Conservation (phyloP, 35 echinoderm and acorn worm species). For the Stichopus chloronotus region DNA sequence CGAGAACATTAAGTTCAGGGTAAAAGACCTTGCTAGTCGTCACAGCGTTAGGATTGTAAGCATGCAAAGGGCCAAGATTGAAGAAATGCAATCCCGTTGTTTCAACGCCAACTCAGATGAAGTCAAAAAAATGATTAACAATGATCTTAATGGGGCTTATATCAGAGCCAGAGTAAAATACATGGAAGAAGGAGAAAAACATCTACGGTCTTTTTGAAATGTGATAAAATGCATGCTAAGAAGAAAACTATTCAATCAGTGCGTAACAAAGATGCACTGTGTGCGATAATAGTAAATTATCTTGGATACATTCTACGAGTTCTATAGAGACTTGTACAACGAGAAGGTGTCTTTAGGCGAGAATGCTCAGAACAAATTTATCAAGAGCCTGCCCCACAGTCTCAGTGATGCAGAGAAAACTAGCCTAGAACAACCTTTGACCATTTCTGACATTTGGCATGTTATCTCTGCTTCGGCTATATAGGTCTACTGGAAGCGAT, state of each 20-base stretch:
- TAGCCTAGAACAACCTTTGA: not conserved
- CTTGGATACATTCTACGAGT: not conserved
- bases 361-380: not conserved
- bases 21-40: not conserved
- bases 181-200: constrained; percentile 16
- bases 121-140: not conserved
- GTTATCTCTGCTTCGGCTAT: not conserved
- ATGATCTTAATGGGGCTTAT: not conserved
- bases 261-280: not conserved
- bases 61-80: not conserved
- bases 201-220: not conserved
- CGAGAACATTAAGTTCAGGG: not conserved
- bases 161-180: constrained; percentile 5
- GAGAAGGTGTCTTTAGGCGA: not conserved
- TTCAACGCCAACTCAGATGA: not conserved
- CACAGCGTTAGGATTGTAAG: not conserved
- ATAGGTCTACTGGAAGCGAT: not conserved
- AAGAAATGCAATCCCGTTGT: not conserved
- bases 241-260: not conserved
- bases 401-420: not conserved
- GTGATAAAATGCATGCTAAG: not conserved
- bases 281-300: not conserved
- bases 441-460: not conserved
- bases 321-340: constrained; percentile 15
- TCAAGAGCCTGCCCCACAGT: not conserved